Percentiles rank a stretch among this genome's conserved stretches.
Conservation (phyloP, 2,113 vertebrate species). For the Dermatemys mawii region DNA sequence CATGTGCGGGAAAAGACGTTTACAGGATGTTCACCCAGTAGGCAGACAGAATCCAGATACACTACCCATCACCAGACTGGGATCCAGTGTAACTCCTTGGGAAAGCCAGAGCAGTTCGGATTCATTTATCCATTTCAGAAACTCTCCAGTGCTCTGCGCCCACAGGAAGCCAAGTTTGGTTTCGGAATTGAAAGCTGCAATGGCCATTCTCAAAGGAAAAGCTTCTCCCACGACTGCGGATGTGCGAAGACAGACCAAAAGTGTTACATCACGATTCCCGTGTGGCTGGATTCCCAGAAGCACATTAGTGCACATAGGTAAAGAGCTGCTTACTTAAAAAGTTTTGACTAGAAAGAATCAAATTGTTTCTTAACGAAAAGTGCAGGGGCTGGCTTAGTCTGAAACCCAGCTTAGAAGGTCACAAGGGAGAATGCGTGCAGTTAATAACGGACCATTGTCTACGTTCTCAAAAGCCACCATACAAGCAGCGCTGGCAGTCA, state of each 20-base stretch:
- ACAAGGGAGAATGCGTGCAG: not conserved
- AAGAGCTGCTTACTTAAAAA: not conserved
- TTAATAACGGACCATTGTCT: slow-evolving; percentile 42
- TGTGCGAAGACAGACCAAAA: not conserved
- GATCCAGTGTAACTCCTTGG: not conserved
- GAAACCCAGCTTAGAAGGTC: not conserved
- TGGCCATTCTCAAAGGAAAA: not conserved
- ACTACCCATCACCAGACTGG: not conserved
- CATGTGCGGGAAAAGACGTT: not conserved
- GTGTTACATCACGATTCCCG: not conserved
- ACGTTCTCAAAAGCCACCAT: not conserved
- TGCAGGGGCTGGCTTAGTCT: not conserved
- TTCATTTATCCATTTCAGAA: not conserved
- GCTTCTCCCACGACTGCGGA: not conserved
- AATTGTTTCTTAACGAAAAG: not conserved
- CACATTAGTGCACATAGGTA: not conserved
- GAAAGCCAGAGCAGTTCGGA: not conserved
- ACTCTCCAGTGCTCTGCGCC: not conserved
- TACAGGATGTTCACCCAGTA: not conserved
- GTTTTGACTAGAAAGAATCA: not conserved
- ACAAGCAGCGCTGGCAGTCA: not conserved
- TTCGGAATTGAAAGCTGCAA: not conserved
- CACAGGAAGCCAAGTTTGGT: not conserved
- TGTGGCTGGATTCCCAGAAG: not conserved
- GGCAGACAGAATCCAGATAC: not conserved